phyloP scores from a whole-genome alignment of 2,113 vertebrate species.

The Eretmochelys imbricata region DNA sequence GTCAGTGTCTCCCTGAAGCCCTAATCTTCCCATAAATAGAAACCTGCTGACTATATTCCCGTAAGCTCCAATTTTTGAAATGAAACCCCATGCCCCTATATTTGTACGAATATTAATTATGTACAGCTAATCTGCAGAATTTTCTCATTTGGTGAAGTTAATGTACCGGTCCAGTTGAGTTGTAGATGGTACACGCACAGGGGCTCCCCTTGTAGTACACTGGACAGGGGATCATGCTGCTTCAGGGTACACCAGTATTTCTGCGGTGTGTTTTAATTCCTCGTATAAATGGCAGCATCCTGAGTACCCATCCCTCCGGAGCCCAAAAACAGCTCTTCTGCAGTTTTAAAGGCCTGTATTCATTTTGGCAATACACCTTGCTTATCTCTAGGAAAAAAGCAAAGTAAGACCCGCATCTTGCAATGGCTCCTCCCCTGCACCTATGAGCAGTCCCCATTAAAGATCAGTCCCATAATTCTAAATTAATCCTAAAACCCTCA shows the following conservation, averaged over 20 bases:
- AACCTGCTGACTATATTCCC: background rate
- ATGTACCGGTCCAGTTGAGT: background rate
- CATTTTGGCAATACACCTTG: background rate
- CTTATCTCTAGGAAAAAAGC: background rate
- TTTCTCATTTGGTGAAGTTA: background rate
- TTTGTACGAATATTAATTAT: background rate
- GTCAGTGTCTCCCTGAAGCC: background rate
- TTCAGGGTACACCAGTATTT: background rate
- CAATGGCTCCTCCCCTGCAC: background rate
- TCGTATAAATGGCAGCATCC: background rate
- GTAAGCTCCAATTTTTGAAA: background rate
- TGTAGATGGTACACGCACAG: background rate
- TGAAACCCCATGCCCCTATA: background rate
- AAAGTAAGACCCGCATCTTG: background rate
- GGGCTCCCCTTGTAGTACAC: background rate
- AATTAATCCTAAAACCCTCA: fast-evolving
- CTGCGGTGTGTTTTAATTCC: background rate
- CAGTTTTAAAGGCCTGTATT: background rate
- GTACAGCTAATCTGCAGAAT: background rate
- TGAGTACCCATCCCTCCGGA: background rate
- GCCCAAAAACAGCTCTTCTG: background rate
- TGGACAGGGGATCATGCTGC: background rate
- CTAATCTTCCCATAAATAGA: background rate
- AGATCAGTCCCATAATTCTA: background rate
- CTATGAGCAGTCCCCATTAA: background rate